Base-by-base conservation (phyloP, 2,797 vertebrate species). In the Micromesistius poutassou region DNA sequence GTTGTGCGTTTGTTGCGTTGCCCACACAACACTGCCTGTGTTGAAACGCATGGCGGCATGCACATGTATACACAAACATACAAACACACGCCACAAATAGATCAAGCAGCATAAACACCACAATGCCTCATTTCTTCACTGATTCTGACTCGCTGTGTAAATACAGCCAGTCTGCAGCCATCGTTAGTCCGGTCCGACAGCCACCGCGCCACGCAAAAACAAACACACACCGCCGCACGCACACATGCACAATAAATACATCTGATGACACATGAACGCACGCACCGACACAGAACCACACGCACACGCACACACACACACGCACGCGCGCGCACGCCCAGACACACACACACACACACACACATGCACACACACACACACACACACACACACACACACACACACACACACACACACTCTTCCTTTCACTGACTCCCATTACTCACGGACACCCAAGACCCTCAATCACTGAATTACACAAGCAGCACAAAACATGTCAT, bases 391-490 rank as follows among this genome's bases (percentile, higher is more conserved):
- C 50, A 55, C 50, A 55, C 19, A 55, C 50, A 55, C 50, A 22
- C 50, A 55, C 50, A 55, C 50, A 55, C 66, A 71, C 68, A 31
- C 68, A 71, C 30, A 71, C 25, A 14, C 68, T 31, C 72, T 28
- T 77, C 76, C 74, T 75, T 79, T 85, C 78, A 78, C 83, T 77
- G 73, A 74, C 72, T 40, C 33, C 78, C 77, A 76, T 78, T 77
- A 79, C 81, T 83, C 80, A 79, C 82, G 46, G 55, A 74, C 76
- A 72, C 73, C 10, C 33, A 76, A 25, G 28, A 19, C 84, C 80
- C 80, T 79, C 85, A 90, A 90, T 89, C 87, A 88, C 82, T 76
- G 89, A 88, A 87, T 90, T 90, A 88, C 85, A 88, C 85, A 84
- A 86, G 79, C 84, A 75, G 76, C 80, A 78, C 76, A 78, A 87